Evolutionary conservation across 2,888 invertebrate species (phyloP), one percentile per base, ranked within the genome.

Genomic region (Aelia acuminata): DNA sequence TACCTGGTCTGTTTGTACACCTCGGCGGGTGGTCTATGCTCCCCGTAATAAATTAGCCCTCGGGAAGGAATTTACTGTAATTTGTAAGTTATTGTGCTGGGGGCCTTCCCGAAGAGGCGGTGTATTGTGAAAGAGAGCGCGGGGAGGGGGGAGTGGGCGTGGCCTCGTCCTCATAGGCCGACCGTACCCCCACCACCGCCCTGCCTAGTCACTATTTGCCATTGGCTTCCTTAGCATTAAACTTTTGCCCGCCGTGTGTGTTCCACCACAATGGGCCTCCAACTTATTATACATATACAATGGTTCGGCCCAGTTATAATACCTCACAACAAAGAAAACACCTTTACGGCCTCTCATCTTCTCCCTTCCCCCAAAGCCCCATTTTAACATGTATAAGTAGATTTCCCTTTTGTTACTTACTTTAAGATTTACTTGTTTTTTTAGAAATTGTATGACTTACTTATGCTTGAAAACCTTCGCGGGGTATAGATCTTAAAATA

Each of bases 81-180:
- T 75, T 87, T 87, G 87, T 87, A 87, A 87, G 87, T 87, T 87
- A 87, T 87, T 87, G 87, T 87, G 87, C 57, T 75, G 70, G 53
- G 70, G 35, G 80, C 80, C 80, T n/a, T 43, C 80, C 43, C 35
- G 80, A 22, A 80, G 43, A 10, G 70, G 53, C 75, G 87, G 87
- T 75, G 75, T 75, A 75, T 87, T 63, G 87, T 87, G 87, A 75
- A 87, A 75, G 87, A 50, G 31, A 26, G 3, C 1, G 39, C 0
- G 50, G 49, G 26, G 84, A 15, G 85, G 87, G 49, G 75, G 70
- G 18, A 47, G 43, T 57, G 87, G 87, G 75, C 75, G 70, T 70
- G 43, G 11, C 47, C 26, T 26, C 0, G 0, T 26, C 26, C 70
- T 49, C 26, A 87, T 87, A 57, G 87, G 87, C 20, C 70, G 43